phyloP scores from a whole-genome alignment of 1,140 invertebrate genomes.

The Bradysia coprophila region DNA sequence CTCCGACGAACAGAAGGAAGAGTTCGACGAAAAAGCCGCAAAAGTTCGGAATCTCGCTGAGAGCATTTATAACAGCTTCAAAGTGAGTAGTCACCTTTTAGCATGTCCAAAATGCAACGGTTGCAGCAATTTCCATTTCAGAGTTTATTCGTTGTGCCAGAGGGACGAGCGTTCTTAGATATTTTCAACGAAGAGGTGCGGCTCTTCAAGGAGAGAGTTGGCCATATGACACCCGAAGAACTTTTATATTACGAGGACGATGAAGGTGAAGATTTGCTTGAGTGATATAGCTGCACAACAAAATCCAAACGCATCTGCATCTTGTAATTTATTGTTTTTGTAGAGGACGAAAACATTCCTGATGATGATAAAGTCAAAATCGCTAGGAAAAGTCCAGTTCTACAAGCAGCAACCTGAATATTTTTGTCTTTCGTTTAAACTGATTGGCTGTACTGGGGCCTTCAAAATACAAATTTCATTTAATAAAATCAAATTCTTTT shows the following conservation, averaged over 20 bases:
- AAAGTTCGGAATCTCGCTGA: constrained; percentile 45
- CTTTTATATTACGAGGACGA: constrained; percentile 30
- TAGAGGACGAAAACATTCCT: background rate
- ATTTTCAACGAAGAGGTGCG: constrained; percentile 32
- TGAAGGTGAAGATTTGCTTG: constrained; percentile 24
- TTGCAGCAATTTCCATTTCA: constrained; percentile 10
- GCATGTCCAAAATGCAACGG: constrained; percentile 2
- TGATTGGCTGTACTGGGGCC: too few species aligned
- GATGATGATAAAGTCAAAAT: background rate
- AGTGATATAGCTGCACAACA: too few species aligned
- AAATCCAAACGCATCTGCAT: too few species aligned
- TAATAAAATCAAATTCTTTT: too few species aligned
- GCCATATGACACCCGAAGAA: constrained; percentile 32
- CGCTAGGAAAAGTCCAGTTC: too few species aligned
- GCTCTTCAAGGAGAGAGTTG: constrained; percentile 33
- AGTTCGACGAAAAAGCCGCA: constrained; percentile 43
- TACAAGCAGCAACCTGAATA: too few species aligned
- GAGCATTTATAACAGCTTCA: constrained; percentile 38
- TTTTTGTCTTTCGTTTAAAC: too few species aligned
- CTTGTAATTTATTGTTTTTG: too few species aligned
- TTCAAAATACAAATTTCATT: too few species aligned
- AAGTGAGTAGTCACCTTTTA: constrained; percentile 22
- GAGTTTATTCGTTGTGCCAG: constrained; percentile 28
- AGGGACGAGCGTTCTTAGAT: constrained; percentile 34
- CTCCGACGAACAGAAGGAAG: constrained; percentile 32